Evolutionary conservation across 2,888 invertebrate genomes (phyloP), one percentile per base, ranked within the genome.

Genomic region (Eristalis pertinax): DNA sequence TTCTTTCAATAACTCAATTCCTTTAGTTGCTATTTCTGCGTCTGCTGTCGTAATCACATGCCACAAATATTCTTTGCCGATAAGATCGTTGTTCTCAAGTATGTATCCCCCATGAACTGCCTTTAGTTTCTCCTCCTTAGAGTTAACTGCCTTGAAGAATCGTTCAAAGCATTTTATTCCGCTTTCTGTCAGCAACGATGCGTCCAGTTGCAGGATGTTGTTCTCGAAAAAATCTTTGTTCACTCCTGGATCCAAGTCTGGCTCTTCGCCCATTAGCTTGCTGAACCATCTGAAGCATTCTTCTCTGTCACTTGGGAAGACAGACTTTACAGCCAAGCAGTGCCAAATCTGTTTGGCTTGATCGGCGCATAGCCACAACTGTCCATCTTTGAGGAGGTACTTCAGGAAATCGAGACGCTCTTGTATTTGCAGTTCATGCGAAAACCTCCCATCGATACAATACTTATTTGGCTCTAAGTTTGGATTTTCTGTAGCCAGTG

Each of bases 251-350:
- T 99, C 99, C 75, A 99, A 94, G 93, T 99, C 99, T 0, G 99
- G 98, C 92, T 99, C 99, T 90, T 99, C 99, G 22, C 97, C 97
- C 98, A 98, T 98, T 50, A 98, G 94, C 93, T 99, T 99, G 56
- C 98, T 98, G 94, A 99, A 99, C 99, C 99, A 99, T 90, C 98
- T 97, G 94, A 99, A 99, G 93, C 99, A 99, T 41, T 98, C 98
- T 93, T 99, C 99, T 56, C 99, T 95, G 93, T 99, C 99, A 1
- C 96, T 96, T 15, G 96, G 95, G 92, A 98, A 98, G 13, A 98
- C 97, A 13, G 98, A 98, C 91, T 96, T 96, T 92, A 98, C 98
- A 2, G 99, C 98, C 83, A 99, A 94, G 93, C 98, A 98, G 90
- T 97, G 96, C 99, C 99, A 99, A 90, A 99, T 98, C 94, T 98